Conservation (phyloP, 2,113 vertebrate genomes). For the Naja naja region DNA sequence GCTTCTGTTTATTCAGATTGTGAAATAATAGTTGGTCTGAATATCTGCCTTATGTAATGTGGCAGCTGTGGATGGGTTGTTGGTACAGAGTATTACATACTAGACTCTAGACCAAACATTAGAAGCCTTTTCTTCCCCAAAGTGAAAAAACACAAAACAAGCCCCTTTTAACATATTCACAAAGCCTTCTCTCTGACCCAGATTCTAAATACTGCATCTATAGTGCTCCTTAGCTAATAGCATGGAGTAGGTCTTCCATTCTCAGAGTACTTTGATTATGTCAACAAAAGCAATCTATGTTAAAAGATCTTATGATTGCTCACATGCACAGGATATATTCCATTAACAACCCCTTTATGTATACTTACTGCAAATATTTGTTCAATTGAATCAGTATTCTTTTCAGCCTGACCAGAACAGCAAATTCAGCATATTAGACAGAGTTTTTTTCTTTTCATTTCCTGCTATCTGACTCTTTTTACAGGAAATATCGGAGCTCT, state of each 20-base stretch:
- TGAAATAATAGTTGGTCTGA: not conserved
- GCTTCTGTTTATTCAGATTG: conserved; percentile 23
- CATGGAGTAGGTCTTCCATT: not conserved
- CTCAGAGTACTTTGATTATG: not conserved
- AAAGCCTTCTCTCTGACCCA: conserved; percentile 15
- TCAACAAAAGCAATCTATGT: not conserved
- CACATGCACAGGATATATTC: not conserved
- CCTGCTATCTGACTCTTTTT: not conserved
- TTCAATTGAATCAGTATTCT: not conserved
- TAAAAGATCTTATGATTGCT: not conserved
- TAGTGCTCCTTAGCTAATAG: not conserved
- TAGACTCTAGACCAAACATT: conserved; percentile 23
- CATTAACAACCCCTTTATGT: not conserved
- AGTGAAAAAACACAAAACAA: not conserved
- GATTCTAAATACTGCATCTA: conserved; percentile 14
- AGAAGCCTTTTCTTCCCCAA: conserved; percentile 5
- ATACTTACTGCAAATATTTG: not conserved
- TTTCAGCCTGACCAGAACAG: not conserved
- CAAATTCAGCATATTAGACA: not conserved
- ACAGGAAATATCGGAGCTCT: not conserved
- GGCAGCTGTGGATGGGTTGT: conserved; percentile 32
- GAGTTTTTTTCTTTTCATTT: not conserved
- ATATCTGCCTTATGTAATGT: conserved; percentile 32
- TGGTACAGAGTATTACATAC: not conserved
- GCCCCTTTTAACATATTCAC: not conserved